These are phyloP conservation scores for Hemicordylus capensis DNA, from an alignment of 2,113 vertebrate genomes.

Conservation along the genomic window DNA sequence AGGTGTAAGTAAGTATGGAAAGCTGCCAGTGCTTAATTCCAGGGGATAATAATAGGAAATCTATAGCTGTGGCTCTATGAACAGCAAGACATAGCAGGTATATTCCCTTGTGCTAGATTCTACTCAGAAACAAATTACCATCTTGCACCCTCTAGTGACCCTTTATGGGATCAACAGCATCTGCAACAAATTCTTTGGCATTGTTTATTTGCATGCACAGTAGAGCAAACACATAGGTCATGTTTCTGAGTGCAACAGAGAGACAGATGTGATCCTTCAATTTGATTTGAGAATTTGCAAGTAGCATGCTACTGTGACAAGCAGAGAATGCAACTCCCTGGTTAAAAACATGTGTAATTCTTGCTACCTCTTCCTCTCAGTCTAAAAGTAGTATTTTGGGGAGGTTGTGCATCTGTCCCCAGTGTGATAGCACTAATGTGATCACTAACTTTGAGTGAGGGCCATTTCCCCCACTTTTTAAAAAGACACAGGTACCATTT, in stretches of 20 bases:
- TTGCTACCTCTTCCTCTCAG: neutral
- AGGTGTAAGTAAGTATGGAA: neutral
- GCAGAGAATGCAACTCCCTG: neutral
- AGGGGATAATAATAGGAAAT: neutral
- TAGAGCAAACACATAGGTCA: neutral
- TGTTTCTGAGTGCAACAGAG: neutral
- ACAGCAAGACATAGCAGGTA: neutral
- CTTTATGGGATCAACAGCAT: neutral
- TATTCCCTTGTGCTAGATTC: neutral
- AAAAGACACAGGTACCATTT: neutral
- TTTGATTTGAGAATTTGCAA: neutral
- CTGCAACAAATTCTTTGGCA: neutral
- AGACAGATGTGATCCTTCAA: neutral
- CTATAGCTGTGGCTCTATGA: no score
- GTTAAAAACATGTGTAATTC: neutral
- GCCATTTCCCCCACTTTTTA: neutral
- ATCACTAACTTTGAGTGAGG: no score
- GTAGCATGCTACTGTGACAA: neutral
- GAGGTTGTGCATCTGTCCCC: neutral
- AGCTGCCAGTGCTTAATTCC: neutral
- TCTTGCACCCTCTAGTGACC: conserved; percentile 28
- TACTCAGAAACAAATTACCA: accelerated
- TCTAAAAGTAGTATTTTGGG: neutral
- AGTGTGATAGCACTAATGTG: neutral
- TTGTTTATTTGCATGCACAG: neutral